Evolutionary conservation across 2,797 vertebrate genomes (phyloP), one percentile per base, ranked within the genome.

Genomic region (Paratrypauchen microcephalus): DNA sequence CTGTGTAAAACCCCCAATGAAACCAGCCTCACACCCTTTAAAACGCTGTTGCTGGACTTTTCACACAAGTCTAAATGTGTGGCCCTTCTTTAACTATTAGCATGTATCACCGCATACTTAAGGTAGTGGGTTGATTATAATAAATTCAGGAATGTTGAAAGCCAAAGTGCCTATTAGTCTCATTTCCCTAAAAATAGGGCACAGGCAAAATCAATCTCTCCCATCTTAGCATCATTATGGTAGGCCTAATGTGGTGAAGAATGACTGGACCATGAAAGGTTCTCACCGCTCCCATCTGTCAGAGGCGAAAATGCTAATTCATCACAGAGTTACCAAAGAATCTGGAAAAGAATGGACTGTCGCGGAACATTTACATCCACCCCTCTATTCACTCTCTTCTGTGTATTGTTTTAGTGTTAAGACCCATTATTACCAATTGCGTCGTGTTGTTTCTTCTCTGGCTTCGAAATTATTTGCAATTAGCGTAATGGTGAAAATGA

Each of bases 1-100:
- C 71, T 78, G 79, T 82, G 84, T 87, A 83, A 88, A 88, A 87
- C 13, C 36, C 56, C 57, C 83, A 83, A 54, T 88, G 83, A 87
- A 87, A 79, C 62, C 13, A n/a, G 30, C 67, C 24, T 75, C 61
- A 23, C 19, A 56, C 32, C 6, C 65, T 63, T 72, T 70, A 70
- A 68, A 72, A 77, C 58, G 19, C 32, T 1, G 1, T 9, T 48
- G 30, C 66, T 77, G 55, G 23, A 69, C 48, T 26, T 63, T 64
- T 56, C 56, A 5, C 11, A 47, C 39, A 72, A 72, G 67, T 19
- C 63, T 30, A 12, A 28, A 50, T 50, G 47, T 65, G 63, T 50
- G 63, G 45, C 18, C 23, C 3, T 65, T 19, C 45, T 65, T 47
- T 26, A 13, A 62, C 60, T 41, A 62, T 50, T 48, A 65, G 18